Percentiles rank a stretch among this genome's conserved stretches.
These are phyloP conservation scores for Troides aeacus DNA, from an alignment of 2,888 invertebrate genomes.

Conservation along the genomic window DNA sequence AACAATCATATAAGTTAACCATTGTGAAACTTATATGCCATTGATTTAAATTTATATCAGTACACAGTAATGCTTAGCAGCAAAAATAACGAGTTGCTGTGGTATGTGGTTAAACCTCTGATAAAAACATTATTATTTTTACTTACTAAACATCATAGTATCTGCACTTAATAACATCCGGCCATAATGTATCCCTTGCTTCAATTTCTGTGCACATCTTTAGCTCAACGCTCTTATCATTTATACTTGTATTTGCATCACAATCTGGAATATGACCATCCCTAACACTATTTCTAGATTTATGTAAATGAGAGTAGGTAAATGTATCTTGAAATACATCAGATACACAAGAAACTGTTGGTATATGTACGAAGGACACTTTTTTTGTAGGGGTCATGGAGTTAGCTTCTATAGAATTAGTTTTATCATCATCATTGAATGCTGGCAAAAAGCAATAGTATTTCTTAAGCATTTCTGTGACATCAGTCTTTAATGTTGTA, in stretches of 20 bases:
- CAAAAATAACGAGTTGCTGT: no score
- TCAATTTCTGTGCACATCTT: constrained; percentile 60
- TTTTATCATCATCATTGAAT: constrained; percentile 64
- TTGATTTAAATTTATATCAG: no score
- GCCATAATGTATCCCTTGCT: constrained; percentile 76
- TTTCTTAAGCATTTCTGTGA: constrained; percentile 82
- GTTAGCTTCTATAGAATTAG: constrained; percentile 49
- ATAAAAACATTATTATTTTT: background rate
- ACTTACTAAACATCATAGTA: constrained; percentile 87
- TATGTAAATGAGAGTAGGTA: constrained; percentile 19
- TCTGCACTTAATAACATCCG: constrained; percentile 81
- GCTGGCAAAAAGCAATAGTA: constrained; percentile 77
- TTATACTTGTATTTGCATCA: constrained; percentile 53
- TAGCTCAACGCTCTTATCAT: constrained; percentile 57
- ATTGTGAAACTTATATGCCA: no score
- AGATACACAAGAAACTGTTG: constrained; percentile 35
- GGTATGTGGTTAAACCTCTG: no score
- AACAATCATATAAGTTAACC: no score
- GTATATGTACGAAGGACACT: constrained; percentile 66
- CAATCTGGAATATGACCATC: constrained; percentile 40
- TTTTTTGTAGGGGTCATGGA: constrained; percentile 65
- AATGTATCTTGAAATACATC: constrained; percentile 35
- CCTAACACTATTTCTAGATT: constrained; percentile 25
- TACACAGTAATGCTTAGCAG: no score
- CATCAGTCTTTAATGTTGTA: constrained; percentile 84